Conservation (phyloP, 53 echinoderm and acorn worm species). For the Arbacia lixula region DNA sequence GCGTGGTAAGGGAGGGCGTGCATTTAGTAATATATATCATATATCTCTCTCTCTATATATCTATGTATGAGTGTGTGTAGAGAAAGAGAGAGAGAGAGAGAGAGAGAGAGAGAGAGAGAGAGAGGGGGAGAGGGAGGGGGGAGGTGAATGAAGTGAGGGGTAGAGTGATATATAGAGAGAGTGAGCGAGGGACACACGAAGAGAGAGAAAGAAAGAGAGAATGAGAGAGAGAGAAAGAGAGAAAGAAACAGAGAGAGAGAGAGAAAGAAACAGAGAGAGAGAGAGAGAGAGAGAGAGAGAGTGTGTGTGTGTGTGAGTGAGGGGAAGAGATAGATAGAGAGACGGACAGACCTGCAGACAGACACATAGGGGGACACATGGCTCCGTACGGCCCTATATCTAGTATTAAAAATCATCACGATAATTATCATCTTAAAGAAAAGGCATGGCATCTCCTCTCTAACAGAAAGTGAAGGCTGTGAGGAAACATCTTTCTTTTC, state of each 20-base stretch:
- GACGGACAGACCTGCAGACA: no score
- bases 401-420: no score
- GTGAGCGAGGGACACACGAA: not conserved
- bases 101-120: not conserved
- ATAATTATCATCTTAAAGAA: no score
- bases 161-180: not conserved
- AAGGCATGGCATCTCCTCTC: no score
- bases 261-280: not conserved
- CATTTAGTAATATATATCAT: no score
- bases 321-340: not conserved
- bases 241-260: not conserved
- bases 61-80: no score
- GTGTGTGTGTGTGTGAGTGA: not conserved
- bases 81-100: not conserved
- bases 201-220: not conserved
- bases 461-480: no score
- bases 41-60: no score
- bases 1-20: no score
- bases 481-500: no score
- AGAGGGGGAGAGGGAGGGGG: not conserved
- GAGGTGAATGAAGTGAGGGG: not conserved
- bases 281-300: not conserved
- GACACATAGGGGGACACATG: no score
- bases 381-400: no score
- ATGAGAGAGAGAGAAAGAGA: not conserved